phyloP scores from a whole-genome alignment of 2,797 vertebrate genomes.

The Holocentrus rufus region DNA sequence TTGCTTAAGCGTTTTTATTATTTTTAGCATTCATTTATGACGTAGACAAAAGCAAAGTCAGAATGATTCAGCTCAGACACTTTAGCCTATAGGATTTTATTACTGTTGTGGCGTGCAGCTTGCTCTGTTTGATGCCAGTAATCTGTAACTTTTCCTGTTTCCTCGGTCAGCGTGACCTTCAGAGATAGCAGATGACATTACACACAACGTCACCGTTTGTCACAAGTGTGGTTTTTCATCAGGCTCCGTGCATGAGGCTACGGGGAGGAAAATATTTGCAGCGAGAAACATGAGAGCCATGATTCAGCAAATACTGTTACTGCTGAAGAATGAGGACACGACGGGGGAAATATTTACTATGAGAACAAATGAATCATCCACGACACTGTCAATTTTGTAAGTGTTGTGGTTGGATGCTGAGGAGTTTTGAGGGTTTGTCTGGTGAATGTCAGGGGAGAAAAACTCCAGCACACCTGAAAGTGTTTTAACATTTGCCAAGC shows the following conservation, averaged over 20 bases:
- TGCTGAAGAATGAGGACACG: not conserved
- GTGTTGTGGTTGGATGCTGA: constrained; percentile 44
- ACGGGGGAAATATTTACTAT: constrained; percentile 26
- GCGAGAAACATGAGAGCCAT: constrained; percentile 58
- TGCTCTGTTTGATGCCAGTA: constrained; percentile 31
- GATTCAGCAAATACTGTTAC: constrained; percentile 62
- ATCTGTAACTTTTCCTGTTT: constrained; percentile 38
- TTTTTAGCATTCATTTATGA: no score
- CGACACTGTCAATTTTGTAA: constrained; percentile 43
- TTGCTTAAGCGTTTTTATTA: constrained; percentile 1
- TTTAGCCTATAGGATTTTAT: no score
- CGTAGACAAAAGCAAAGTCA: no score
- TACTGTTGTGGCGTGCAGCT: constrained; percentile 14
- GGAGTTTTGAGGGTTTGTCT: no score
- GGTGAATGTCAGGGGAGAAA: no score
- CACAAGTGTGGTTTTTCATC: constrained; percentile 28
- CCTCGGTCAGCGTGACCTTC: constrained; percentile 49
- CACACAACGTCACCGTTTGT: constrained; percentile 26
- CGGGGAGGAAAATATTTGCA: constrained; percentile 32
- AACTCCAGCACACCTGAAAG: no score
- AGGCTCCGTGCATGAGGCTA: constrained; percentile 30
- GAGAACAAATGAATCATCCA: constrained; percentile 69
- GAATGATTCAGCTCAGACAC: no score
- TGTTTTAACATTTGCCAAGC: no score
- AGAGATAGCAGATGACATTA: constrained; percentile 39